Evolutionary conservation across 2,797 vertebrate species (phyloP).

Genomic region (Remorina albescens): DNA sequence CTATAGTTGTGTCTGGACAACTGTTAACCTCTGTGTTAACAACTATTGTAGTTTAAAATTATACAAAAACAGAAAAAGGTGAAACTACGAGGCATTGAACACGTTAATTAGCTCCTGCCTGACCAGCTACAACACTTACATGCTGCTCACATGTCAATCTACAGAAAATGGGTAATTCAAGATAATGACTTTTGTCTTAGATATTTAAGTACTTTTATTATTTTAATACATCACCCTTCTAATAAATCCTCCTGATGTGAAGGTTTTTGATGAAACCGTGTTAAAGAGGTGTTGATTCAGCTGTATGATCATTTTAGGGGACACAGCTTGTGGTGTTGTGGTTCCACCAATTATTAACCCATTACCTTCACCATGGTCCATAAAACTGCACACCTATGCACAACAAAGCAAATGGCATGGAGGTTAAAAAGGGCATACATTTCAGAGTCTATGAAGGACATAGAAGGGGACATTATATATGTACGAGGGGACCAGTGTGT

Average conservation of each 20-base stretch:
- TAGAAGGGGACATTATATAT: slow-evolving; percentile 32
- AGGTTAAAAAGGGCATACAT: slow-evolving; percentile 47
- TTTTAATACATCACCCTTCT: too few relatives aligned
- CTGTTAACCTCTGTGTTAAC: slow-evolving; percentile 61
- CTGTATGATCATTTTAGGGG: too few relatives aligned
- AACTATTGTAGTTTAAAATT: too few relatives aligned
- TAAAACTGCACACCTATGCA: slow-evolving; percentile 47
- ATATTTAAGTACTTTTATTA: not conserved
- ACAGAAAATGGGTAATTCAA: too few relatives aligned
- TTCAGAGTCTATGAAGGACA: slow-evolving; percentile 22
- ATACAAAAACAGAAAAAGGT: too few relatives aligned
- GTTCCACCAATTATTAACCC: not conserved
- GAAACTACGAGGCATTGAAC: too few relatives aligned
- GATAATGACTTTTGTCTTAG: not conserved
- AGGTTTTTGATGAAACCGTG: not conserved
- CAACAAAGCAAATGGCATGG: slow-evolving; percentile 38
- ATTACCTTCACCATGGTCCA: slow-evolving; percentile 29
- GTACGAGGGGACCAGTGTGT: slow-evolving; percentile 17
- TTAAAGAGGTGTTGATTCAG: not conserved
- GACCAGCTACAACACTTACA: not conserved
- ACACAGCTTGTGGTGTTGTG: not conserved
- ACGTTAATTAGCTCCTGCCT: not conserved
- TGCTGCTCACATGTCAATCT: not conserved
- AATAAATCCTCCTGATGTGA: not conserved
- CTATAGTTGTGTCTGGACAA: slow-evolving; percentile 39